Conservation (phyloP, 2,797 vertebrate genomes). For the Austrolebias charrua region DNA sequence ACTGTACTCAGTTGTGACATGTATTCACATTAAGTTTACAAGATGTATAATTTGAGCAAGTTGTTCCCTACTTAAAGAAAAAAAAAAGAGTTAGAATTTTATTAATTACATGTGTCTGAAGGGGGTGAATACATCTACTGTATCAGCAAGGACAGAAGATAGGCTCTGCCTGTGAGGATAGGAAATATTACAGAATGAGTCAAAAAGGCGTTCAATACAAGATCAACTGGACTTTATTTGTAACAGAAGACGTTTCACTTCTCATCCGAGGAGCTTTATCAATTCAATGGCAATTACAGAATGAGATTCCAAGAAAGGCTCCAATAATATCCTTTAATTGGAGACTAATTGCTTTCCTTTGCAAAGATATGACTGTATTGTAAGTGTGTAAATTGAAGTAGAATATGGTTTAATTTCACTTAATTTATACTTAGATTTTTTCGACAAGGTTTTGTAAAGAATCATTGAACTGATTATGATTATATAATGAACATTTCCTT, state of each 20-base stretch:
- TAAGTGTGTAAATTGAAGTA: conserved; percentile 3
- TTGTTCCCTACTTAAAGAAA: conserved; percentile 8
- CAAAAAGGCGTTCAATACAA: too few species aligned
- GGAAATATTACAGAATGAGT: conserved; percentile 22
- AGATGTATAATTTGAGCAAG: conserved; percentile 6
- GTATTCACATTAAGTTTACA: conserved; percentile 1
- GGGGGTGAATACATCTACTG: neutral
- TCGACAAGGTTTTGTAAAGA: neutral
- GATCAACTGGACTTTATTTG: too few species aligned
- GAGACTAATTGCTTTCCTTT: neutral
- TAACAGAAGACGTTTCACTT: too few species aligned
- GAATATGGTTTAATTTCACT: conserved; percentile 1
- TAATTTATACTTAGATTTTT: neutral
- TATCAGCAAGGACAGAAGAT: conserved; percentile 6
- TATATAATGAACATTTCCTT: neutral
- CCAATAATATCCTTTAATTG: neutral
- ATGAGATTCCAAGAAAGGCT: conserved; percentile 12
- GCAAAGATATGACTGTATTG: neutral
- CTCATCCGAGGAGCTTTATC: too few species aligned
- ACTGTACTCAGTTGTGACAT: conserved; percentile 8
- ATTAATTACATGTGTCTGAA: conserved; percentile 18
- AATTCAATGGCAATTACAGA: too few species aligned
- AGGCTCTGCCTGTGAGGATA: conserved; percentile 1
- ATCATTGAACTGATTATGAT: neutral
- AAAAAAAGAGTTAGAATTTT: conserved; percentile 6